Percentiles rank a stretch among this genome's conserved stretches.
Conservation (phyloP, 2,797 vertebrate genomes). For the Megaceryle alcyon region DNA sequence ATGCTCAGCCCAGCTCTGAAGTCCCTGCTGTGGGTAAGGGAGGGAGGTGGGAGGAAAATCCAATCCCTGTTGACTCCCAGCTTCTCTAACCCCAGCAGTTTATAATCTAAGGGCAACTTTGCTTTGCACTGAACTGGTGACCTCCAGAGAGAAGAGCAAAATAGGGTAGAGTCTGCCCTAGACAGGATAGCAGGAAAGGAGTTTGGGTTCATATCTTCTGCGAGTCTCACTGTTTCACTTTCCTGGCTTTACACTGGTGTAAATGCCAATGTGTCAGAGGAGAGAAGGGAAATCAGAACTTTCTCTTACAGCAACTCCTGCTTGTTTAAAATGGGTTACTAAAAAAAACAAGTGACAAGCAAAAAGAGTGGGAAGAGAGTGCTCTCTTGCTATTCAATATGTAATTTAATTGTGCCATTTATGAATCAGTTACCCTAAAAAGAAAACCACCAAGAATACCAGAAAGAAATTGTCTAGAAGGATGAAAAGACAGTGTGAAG, state of each 20-base stretch:
- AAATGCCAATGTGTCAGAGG: too few relatives aligned
- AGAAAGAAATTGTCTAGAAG: neutral
- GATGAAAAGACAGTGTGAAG: neutral
- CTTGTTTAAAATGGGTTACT: neutral
- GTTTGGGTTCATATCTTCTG: neutral
- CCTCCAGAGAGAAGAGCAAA: neutral
- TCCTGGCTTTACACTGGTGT: neutral
- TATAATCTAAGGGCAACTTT: neutral
- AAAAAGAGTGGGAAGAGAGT: neutral
- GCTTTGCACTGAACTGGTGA: neutral
- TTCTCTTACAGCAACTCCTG: neutral
- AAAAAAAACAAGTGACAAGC: neutral
- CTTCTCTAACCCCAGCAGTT: neutral
- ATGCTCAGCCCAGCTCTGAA: neutral
- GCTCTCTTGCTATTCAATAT: neutral
- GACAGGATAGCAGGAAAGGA: neutral
- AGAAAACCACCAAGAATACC: neutral
- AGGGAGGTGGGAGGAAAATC: neutral
- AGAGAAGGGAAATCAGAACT: neutral
- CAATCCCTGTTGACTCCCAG: neutral
- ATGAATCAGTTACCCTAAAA: neutral
- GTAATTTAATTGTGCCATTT: neutral
- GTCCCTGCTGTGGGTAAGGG: accelerated
- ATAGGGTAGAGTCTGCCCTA: neutral
- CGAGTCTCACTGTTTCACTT: neutral